Base-by-base conservation (phyloP, 2,113 vertebrate genomes). In the Phalacrocorax brasilianus region DNA sequence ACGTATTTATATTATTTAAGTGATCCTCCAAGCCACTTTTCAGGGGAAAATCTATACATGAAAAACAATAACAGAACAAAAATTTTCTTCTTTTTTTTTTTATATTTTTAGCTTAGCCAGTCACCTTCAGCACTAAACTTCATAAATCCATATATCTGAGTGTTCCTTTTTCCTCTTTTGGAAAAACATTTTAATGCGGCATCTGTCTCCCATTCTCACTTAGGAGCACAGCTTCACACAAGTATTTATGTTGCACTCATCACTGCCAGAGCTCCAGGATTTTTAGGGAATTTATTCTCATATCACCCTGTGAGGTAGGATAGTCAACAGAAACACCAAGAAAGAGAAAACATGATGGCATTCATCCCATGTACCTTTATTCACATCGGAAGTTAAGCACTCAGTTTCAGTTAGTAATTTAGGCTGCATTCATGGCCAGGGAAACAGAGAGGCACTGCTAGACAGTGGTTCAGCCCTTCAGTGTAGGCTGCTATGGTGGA, bases 401-500 rank as follows among this genome's bases (percentile, higher is more conserved):
- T 38, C 12, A 11, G 6, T 71, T 91, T 50, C 32, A 35, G 10
- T 26, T 24, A 40, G 35, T 13, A 77, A 32, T 32, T 70, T n/a
- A 56, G 45, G 5, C 10, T 78, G 26, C 42, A 12, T 23, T 8
- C 50, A 38, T 11, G 26, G 14, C 35, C n/a, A 20, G 21, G 16
- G 22, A 85, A 67, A 17, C 8, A 11, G 10, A 71, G 16, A 63
- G 68, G 14, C 28, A 26, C 33, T 56, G 40, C 27, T 70, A 32
- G 23, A 5, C 9, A 6, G 8, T 38, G 5, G 8, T 15, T 66
- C 45, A 82, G 28, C 23, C 28, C 10, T 50, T 58, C 17, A 26
- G 6, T 1, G 5, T 8, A 16, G 22, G 13, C 3, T 56, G 12
- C 17, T 44, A 2, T 8, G 16, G 11, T 26, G 16, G 30, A 32